These are phyloP conservation scores for Palloptera scutellata DNA, from an alignment of 2,888 invertebrate genomes.

Conservation along the genomic window DNA sequence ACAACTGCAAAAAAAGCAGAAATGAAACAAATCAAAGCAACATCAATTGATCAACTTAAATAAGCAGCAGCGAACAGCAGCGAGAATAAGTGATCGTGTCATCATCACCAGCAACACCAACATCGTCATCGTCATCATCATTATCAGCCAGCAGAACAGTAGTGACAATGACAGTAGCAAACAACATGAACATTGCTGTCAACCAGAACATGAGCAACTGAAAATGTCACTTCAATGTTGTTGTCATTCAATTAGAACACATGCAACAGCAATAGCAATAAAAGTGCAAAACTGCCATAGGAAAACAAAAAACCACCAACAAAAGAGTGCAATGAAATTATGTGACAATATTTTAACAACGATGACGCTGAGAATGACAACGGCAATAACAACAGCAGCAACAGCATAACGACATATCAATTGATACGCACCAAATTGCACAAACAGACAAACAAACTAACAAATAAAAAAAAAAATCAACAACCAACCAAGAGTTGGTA, in stretches of 20 bases:
- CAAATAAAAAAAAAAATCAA: no score
- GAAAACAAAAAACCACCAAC: neutral
- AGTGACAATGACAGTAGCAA: neutral
- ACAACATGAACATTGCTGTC: neutral
- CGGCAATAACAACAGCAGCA: no score
- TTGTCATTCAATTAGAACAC: constrained; percentile 10
- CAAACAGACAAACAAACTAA: no score
- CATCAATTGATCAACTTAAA: constrained; percentile 1
- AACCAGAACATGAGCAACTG: no score
- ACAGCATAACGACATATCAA: constrained; percentile 30
- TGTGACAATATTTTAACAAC: constrained; percentile 49
- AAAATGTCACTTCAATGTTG: neutral
- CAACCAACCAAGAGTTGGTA: no score
- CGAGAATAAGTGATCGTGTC: no score
- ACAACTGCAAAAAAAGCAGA: no score
- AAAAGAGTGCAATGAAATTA: constrained; percentile 29
- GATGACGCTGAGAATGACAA: constrained; percentile 6
- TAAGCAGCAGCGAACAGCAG: neutral
- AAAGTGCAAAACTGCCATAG: neutral
- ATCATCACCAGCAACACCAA: neutral
- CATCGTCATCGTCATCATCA: neutral
- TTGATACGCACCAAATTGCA: neutral
- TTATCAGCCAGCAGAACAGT: neutral
- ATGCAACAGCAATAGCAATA: neutral
- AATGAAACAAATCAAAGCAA: neutral